Evolutionary conservation across 2,113 vertebrate species (phyloP).

Genomic region (Peromyscus maniculatus): DNA sequence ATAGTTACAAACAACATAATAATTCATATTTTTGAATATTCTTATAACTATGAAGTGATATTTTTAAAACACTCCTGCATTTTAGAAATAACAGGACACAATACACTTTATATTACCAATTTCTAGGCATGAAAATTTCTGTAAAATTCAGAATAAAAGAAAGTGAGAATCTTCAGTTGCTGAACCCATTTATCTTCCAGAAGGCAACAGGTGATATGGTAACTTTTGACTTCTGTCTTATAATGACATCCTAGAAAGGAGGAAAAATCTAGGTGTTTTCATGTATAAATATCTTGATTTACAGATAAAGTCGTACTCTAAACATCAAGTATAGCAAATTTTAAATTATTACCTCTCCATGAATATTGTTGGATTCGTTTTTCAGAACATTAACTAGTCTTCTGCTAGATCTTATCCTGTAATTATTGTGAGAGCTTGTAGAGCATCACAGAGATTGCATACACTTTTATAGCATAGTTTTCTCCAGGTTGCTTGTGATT

Average conservation of each 20-base stretch:
- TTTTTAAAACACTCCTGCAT: constrained; percentile 71
- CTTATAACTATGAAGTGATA: constrained; percentile 67
- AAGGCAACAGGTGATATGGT: not conserved
- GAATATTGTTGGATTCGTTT: not conserved
- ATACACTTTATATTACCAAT: constrained; percentile 1
- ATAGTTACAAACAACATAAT: constrained; percentile 63
- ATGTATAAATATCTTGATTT: not conserved
- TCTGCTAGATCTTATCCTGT: not conserved
- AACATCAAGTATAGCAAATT: not conserved
- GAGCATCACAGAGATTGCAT: not conserved
- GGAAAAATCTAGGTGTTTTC: not conserved
- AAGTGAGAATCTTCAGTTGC: not conserved
- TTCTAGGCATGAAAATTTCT: constrained; percentile 23
- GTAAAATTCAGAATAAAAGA: not conserved
- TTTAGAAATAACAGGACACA: constrained; percentile 52
- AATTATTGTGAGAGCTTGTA: not conserved
- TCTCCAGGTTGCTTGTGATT: not conserved
- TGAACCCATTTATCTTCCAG: not conserved
- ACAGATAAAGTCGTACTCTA: not conserved
- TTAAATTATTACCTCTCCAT: not conserved
- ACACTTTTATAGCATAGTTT: not conserved
- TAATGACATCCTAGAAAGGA: too few species aligned
- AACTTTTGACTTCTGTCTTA: not conserved
- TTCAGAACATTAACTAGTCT: not conserved
- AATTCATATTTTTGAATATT: constrained; percentile 67